A percentile compares a stretch with the other conserved stretches of the same genome.
These are phyloP conservation scores for Drosophila nannoptera DNA, from an alignment of 1,140 invertebrate genomes.

Conservation along the genomic window DNA sequence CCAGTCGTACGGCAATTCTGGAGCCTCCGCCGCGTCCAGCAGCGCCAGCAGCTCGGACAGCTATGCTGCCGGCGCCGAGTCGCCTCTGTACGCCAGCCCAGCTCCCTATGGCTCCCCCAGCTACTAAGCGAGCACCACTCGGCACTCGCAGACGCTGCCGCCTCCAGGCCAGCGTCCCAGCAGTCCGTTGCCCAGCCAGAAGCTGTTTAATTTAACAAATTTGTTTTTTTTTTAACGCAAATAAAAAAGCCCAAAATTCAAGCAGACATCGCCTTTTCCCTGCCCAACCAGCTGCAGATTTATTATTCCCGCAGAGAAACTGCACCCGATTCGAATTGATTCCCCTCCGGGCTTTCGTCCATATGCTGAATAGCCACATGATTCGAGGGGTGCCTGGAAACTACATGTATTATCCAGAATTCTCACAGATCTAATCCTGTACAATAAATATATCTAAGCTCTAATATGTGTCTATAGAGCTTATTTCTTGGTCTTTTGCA, in stretches of 20 bases:
- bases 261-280: too few species aligned
- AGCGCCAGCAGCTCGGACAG: conserved; percentile 44
- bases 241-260: conserved; percentile 60
- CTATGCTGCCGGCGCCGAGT: conserved; percentile 52
- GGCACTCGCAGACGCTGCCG: not conserved
- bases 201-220: conserved; percentile 53
- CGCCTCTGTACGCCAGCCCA: conserved; percentile 61
- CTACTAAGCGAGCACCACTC: conserved; percentile 43
- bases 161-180: not conserved
- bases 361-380: too few species aligned
- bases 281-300: too few species aligned
- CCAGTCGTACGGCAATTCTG: conserved; percentile 38
- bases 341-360: too few species aligned
- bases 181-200: conserved; percentile 16
- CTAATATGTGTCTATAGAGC: not conserved
- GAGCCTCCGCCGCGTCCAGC: conserved; percentile 14
- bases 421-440: not conserved
- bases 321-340: too few species aligned
- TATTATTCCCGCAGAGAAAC: too few species aligned
- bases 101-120: conserved; percentile 58
- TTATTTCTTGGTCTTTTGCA: too few species aligned
- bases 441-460: not conserved
- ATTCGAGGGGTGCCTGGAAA: too few species aligned
- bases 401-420: too few species aligned
- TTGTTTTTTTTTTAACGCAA: conserved; percentile 56